These are phyloP conservation scores for Hoplias malabaricus DNA, from an alignment of 2,113 vertebrate genomes.

Conservation along the genomic window DNA sequence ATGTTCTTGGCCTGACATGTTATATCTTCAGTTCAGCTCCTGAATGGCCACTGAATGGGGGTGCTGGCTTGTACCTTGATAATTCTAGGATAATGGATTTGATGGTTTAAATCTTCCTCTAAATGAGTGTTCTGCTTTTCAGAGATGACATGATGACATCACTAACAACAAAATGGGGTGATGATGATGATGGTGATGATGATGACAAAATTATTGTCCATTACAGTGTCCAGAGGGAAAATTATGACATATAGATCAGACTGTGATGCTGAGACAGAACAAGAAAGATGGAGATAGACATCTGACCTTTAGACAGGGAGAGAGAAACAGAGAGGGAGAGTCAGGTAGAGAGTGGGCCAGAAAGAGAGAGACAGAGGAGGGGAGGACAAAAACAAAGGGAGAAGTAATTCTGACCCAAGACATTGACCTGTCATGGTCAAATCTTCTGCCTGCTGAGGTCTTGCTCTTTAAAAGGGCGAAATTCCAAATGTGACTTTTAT, in stretches of 20 bases:
- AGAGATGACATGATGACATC: not conserved
- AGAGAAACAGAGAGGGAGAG: not conserved
- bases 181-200: not conserved
- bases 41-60: too few relatives aligned
- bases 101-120: not conserved
- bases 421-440: not conserved
- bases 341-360: slow-evolving; percentile 4
- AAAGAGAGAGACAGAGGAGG: not conserved
- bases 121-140: not conserved
- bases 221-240: not conserved
- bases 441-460: slow-evolving; percentile 1
- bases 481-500: slow-evolving; percentile 37
- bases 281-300: not conserved
- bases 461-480: slow-evolving; percentile 3
- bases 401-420: too few relatives aligned
- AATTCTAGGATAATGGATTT: too few relatives aligned
- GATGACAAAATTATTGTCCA: slow-evolving; percentile 27
- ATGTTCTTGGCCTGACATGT: too few relatives aligned
- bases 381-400: too few relatives aligned
- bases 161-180: not conserved
- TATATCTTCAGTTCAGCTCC: too few relatives aligned
- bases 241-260: not conserved
- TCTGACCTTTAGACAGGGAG: not conserved
- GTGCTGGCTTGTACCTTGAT: too few relatives aligned
- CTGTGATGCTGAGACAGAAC: not conserved